Base-by-base conservation (phyloP, 1,140 invertebrate genomes). In the Coenobita brevimanus region DNA sequence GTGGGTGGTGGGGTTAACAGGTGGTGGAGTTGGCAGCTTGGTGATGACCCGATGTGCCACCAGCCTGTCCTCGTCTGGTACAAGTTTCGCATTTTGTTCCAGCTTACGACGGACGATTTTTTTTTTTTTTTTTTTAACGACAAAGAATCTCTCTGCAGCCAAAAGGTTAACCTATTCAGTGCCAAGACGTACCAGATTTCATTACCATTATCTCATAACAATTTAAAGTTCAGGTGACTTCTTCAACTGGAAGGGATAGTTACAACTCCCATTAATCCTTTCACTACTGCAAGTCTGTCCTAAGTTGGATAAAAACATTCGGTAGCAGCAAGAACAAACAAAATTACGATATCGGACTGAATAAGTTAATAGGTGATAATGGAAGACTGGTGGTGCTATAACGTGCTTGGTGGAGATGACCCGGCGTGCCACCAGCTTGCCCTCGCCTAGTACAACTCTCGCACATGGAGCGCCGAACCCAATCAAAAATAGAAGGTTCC, bases 381-480 rank as follows among this genome's bases (percentile, higher is more conserved):
- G 64, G 27, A n/a, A 46, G 43, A 27, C 57, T 43, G 50, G 24
- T 30, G 6, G 24, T 30, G n/a, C 30, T 67, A n/a, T 67, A 67
- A 33, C 64, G 1, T 4, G 3, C 64, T 67, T 10, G 64, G 8
- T 10, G 30, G n/a, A 67, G 50, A 1, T 15, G 36, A 24, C 17
- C 64, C 17, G 30, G 54, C 30, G 24, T 30, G 76, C 13, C 76
- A 17, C 54, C 54, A 10, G 27, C 21, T 21, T 27, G 50, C 54
- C 15, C 76, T 21, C 76, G 50, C 50, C 24, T n/a, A n/a, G 30
- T 60, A 80, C 76, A 33, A 80, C 17, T 50, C 36, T 60, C 81
- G 81, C 64, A 50, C 81, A 82, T 82, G 81, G 46, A 71, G 36
- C 43, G 30, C 73, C 64, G 24, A 71, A 71, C 41, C 81, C 81